Conservation (phyloP, 30 jellyfish, hydroid and myxozoan genomes). For the Morbakka virulenta region DNA sequence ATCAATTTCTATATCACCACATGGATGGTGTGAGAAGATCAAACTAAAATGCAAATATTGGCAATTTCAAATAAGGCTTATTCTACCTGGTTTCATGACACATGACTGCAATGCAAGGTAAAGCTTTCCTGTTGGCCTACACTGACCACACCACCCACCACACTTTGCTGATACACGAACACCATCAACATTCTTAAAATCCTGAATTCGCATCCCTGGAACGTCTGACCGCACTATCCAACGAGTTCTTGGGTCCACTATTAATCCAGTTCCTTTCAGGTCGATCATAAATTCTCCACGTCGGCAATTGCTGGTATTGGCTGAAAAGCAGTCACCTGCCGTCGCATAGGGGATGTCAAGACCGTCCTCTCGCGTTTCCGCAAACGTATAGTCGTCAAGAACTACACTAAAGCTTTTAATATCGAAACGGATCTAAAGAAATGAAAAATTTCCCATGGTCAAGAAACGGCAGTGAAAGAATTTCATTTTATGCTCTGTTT, state of each 20-base stretch:
- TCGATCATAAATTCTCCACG: conserved; percentile 83
- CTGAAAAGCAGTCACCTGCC: conserved; percentile 95
- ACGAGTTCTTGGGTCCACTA: conserved; percentile 30
- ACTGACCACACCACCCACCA: conserved; percentile 96
- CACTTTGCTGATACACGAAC: conserved; percentile 59
- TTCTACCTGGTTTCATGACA: conserved; percentile 57
- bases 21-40: no score
- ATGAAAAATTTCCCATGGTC: no score
- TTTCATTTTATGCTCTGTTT: no score
- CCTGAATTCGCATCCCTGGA: conserved; percentile 36
- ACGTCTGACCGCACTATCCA: conserved; percentile 47
- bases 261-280: conserved; percentile 73
- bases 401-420: conserved; percentile 44
- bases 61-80: background rate
- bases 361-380: conserved; percentile 49
- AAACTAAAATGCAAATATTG: background rate
- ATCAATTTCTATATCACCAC: no score
- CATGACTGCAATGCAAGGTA: conserved; percentile 48
- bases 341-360: conserved; percentile 66
- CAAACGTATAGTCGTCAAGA: conserved; percentile 64
- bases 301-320: conserved; percentile 70
- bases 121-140: conserved; percentile 53
- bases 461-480: no score
- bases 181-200: conserved; percentile 48
- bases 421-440: conserved; percentile 55